Conservation (phyloP, 2,797 vertebrate species). For the Myotis planiceps region DNA sequence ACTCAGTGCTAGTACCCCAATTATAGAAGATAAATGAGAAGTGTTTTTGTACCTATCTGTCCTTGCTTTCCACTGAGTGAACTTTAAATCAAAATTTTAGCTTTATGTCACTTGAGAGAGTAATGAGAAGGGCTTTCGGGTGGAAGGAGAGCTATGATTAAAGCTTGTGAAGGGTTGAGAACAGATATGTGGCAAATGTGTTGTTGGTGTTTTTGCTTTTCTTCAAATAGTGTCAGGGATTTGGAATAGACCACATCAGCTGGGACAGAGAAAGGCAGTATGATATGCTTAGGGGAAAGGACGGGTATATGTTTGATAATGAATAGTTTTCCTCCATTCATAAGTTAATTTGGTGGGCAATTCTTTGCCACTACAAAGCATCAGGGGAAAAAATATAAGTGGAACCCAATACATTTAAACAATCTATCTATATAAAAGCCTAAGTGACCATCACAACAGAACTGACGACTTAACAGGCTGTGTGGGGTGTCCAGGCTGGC, state of each 20-base stretch:
- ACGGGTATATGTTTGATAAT: not conserved
- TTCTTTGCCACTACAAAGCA: not conserved
- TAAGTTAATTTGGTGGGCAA: not conserved
- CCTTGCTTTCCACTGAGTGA: conserved; percentile 55
- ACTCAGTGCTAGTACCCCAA: not conserved
- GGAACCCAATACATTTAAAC: not conserved
- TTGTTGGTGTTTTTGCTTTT: not conserved
- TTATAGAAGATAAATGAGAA: conserved; percentile 56
- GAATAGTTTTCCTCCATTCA: not conserved
- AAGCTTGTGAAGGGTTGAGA: not conserved
- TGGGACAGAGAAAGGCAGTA: not conserved
- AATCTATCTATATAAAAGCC: no score
- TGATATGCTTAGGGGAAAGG: not conserved
- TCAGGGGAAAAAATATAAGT: not conserved
- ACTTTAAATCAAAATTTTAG: conserved; percentile 62
- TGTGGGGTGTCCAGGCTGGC: no score
- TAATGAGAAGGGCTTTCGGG: conserved; percentile 21
- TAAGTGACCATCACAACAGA: no score
- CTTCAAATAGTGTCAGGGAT: not conserved
- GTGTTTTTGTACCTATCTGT: not conserved
- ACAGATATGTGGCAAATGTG: not conserved
- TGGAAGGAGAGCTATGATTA: conserved; percentile 20
- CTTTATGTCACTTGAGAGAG: conserved; percentile 51
- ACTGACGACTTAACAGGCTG: no score
- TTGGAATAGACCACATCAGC: not conserved